Evolutionary conservation across 2,797 vertebrate species (phyloP), one percentile per base, ranked within the genome.

Genomic region (Mormyrus proboscirostris): DNA sequence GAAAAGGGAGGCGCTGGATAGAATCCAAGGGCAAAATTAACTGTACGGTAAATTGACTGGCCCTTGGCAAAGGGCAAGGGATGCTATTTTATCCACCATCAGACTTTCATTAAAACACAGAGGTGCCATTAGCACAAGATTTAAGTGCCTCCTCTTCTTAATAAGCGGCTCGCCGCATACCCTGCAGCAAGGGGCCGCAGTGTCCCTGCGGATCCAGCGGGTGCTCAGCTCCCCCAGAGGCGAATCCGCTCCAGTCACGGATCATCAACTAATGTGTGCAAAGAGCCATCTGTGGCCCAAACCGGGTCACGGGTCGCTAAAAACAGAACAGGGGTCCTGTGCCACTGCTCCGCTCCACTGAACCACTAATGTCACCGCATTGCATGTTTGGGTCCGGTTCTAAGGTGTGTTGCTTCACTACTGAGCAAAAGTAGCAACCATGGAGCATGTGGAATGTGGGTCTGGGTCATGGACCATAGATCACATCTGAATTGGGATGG

Each of bases 241-340:
- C 38, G 19, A 44, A 44, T 79, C 73, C 73, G 16, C 9, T 44
- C 33, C 73, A 79, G 73, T 79, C 73, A 38, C 2, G 73, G 16
- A 79, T n/a, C 73, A 41, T 73, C 65, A 73, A 33, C 73, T 79
- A 44, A 79, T 44, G 41, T 12, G 41, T 88, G 88, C n/a, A 22
- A 89, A 53, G 89, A 91, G 90, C 89, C 91, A 89, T 87, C 90
- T 16, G 8, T 85, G 90, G 91, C 89, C 87, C 87, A 55, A 90
- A 90, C 51, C 12, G 91, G 89, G 73, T n/a, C 73, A 79, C 1
- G 38, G 73, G 73, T 79, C 38, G 38, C 73, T 44, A 44, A 44
- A 79, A 44, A 44, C 73, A 44, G 73, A 44, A 79, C 73, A 41
- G 73, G 38, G 12, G 73, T 41, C 14, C 33, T 38, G 73, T 44